phyloP scores from a whole-genome alignment of 2,888 invertebrate genomes.

The Therioaphis trifolii region DNA sequence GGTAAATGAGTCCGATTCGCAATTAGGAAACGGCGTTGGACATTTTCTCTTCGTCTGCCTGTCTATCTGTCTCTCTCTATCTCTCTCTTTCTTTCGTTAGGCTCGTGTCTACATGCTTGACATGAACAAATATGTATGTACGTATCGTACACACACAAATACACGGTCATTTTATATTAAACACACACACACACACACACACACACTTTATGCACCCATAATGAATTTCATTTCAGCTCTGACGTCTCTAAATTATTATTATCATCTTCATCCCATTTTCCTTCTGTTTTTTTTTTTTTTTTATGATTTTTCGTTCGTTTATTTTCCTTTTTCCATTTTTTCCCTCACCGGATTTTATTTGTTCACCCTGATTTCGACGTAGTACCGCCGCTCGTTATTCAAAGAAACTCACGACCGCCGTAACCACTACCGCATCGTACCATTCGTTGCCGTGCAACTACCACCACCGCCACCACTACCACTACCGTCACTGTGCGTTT shows the following conservation, averaged over 20 bases:
- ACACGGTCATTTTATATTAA: too few relatives aligned
- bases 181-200: neutral
- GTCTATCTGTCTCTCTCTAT: neutral
- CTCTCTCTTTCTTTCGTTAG: too few relatives aligned
- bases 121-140: too few relatives aligned
- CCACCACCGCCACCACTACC: too few relatives aligned
- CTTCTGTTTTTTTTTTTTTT: neutral
- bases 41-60: neutral
- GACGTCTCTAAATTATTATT: constrained; percentile 36
- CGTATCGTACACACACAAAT: too few relatives aligned
- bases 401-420: constrained; percentile 10
- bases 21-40: constrained; percentile 11
- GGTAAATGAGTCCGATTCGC: too few relatives aligned
- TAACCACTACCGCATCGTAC: constrained; percentile 3
- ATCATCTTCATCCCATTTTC: neutral
- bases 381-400: constrained; percentile 26
- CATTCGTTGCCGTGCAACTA: neutral
- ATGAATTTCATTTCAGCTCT: constrained; percentile 27
- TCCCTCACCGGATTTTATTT: constrained; percentile 9
- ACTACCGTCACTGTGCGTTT: too few relatives aligned
- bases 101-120: too few relatives aligned
- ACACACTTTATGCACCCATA: neutral
- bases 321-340: neutral
- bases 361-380: constrained; percentile 29
- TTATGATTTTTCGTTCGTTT: constrained; percentile 27